Conservation (phyloP, 2,113 vertebrate genomes). For the Cinclus mexicanus region DNA sequence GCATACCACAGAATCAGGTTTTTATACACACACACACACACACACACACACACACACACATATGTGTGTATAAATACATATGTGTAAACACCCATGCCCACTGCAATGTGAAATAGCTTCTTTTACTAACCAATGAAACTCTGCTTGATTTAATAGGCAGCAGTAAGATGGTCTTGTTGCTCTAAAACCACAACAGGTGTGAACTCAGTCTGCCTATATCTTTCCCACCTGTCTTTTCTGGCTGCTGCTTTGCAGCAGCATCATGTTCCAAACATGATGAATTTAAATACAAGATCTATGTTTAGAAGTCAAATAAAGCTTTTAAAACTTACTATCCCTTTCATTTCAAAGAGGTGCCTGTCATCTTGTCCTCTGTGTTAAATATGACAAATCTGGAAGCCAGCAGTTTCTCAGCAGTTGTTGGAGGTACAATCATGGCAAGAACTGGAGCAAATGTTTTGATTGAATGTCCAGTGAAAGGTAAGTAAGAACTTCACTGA, state of each 20-base stretch:
- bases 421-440: slow-evolving; percentile 77
- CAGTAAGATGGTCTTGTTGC: not conserved
- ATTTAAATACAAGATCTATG: not conserved
- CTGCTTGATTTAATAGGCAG: not conserved
- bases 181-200: not conserved
- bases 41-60: accelerated
- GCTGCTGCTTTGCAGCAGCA: not conserved
- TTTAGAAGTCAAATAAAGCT: not conserved
- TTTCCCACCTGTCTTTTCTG: not conserved
- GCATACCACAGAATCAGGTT: not conserved
- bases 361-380: slow-evolving; percentile 72
- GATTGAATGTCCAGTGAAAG: slow-evolving; percentile 83
- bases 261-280: not conserved
- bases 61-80: not conserved
- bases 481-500: slow-evolving; percentile 64
- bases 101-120: not conserved
- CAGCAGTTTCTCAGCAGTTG: slow-evolving; percentile 56
- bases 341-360: slow-evolving; percentile 77
- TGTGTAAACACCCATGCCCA: not conserved
- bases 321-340: slow-evolving; percentile 31
- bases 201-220: not conserved
- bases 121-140: not conserved
- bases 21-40: too few species aligned
- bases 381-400: slow-evolving; percentile 74
- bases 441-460: slow-evolving; percentile 73